Conservation (phyloP, 2,888 invertebrate genomes). For the Aphidoletes aphidimyza region DNA sequence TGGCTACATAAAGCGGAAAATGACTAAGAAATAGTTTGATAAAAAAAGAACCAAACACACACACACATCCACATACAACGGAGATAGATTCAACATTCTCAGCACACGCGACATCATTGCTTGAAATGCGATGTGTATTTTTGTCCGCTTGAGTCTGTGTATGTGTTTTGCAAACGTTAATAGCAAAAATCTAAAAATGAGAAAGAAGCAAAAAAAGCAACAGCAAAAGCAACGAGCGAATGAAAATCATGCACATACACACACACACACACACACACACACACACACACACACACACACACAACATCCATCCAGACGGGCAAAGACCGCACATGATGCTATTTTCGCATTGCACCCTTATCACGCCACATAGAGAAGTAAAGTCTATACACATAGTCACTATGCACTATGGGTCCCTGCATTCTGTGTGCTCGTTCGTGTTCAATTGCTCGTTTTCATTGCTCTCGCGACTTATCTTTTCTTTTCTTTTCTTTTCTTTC, state of each 20-base stretch:
- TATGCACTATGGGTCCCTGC: slow-evolving; percentile 23
- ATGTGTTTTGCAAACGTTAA: not conserved
- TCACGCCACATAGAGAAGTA: slow-evolving; percentile 19
- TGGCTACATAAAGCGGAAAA: slow-evolving; percentile 40
- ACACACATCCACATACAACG: too few relatives aligned
- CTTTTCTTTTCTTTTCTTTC: not conserved
- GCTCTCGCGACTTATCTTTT: slow-evolving; percentile 12
- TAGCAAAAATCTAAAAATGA: not conserved
- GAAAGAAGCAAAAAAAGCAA: not conserved
- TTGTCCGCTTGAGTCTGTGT: not conserved
- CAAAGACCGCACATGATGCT: slow-evolving; percentile 49
- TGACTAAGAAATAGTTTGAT: not conserved
- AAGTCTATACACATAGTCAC: not conserved
- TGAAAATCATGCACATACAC: too few relatives aligned
- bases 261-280: not conserved
- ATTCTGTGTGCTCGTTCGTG: not conserved
- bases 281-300: not conserved
- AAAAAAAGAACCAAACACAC: not conserved
- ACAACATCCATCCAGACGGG: slow-evolving; percentile 19
- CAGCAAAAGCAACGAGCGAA: too few relatives aligned
- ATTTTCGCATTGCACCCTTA: slow-evolving; percentile 44
- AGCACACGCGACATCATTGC: not conserved
- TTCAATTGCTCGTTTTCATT: slow-evolving; percentile 31
- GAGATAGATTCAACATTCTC: not conserved
- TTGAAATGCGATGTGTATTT: too few relatives aligned